Percentiles rank a stretch among this genome's conserved stretches.
Evolutionary conservation across 2,113 vertebrate species (phyloP).

Genomic region (Salminus brasiliensis): DNA sequence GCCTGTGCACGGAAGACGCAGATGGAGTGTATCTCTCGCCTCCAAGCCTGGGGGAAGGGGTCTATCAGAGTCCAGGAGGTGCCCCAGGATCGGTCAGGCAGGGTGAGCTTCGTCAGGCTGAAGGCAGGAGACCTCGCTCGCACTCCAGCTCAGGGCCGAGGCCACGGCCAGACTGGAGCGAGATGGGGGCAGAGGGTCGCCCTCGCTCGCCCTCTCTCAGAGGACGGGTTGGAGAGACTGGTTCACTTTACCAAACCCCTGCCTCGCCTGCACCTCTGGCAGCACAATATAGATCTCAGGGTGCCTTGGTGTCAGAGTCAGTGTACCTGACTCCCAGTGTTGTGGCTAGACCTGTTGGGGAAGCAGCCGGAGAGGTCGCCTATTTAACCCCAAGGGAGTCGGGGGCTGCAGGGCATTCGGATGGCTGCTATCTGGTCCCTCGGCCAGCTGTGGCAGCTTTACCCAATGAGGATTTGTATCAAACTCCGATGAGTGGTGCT

Average conservation of each 20-base stretch:
- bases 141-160: slow-evolving; percentile 78
- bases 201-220: slow-evolving; percentile 74
- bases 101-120: slow-evolving; percentile 61
- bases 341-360: slow-evolving; percentile 51
- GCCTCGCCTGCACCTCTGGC: slow-evolving; percentile 54
- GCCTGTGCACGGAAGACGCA: slow-evolving; percentile 54
- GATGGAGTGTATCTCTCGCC: slow-evolving; percentile 76
- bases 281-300: slow-evolving; percentile 63
- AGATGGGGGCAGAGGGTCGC: slow-evolving; percentile 62
- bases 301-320: slow-evolving; percentile 60
- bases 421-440: slow-evolving; percentile 76
- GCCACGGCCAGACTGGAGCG: slow-evolving; percentile 71
- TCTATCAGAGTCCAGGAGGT: slow-evolving; percentile 62
- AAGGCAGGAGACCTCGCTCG: slow-evolving; percentile 73
- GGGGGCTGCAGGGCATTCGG: slow-evolving; percentile 53
- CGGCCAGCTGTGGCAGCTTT: slow-evolving; percentile 67
- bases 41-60: slow-evolving; percentile 58
- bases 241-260: slow-evolving; percentile 71
- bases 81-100: slow-evolving; percentile 45
- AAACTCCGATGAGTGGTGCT: slow-evolving; percentile 70
- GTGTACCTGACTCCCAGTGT: slow-evolving; percentile 75
- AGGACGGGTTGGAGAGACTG: slow-evolving; percentile 64
- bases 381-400: slow-evolving; percentile 71
- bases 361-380: slow-evolving; percentile 64
- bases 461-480: slow-evolving; percentile 75